A percentile compares a stretch with the other conserved stretches of the same genome.
phyloP scores from a whole-genome alignment of 2,797 vertebrate genomes.

The Sebastes cheni region DNA sequence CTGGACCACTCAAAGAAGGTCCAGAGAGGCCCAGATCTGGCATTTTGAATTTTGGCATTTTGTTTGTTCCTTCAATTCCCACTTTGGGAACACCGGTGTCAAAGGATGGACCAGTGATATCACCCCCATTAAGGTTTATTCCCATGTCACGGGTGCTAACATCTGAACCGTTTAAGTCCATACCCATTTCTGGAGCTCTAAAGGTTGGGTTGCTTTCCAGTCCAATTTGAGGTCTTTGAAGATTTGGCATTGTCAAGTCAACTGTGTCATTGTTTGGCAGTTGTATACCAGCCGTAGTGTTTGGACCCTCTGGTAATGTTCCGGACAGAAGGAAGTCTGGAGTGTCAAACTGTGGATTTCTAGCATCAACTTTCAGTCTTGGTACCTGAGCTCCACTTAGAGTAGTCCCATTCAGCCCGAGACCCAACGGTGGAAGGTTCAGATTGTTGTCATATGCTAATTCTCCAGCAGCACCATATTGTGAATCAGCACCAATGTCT shows the following conservation, averaged over 20 bases:
- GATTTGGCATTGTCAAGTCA: constrained; percentile 23
- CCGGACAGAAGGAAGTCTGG: constrained; percentile 16
- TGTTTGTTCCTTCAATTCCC: constrained; percentile 44
- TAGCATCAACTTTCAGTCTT: constrained; percentile 7
- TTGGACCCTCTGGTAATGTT: constrained; percentile 24
- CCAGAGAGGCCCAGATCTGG: constrained; percentile 51
- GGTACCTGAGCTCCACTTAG: constrained; percentile 16
- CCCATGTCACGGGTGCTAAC: constrained; percentile 18
- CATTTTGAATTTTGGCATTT: constrained; percentile 64
- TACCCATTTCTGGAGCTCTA: constrained; percentile 12
- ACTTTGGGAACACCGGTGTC: constrained; percentile 41
- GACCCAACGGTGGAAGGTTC: constrained; percentile 62
- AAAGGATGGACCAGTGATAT: constrained; percentile 36
- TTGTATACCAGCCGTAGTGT: not conserved
- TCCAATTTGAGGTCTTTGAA: constrained; percentile 32
- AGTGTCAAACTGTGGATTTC: constrained; percentile 11
- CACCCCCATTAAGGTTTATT: constrained; percentile 24
- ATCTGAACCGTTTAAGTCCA: constrained; percentile 22
- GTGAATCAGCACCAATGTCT: constrained; percentile 7
- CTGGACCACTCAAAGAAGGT: constrained; percentile 18
- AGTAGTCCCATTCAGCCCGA: constrained; percentile 22
- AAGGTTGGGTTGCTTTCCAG: constrained; percentile 21
- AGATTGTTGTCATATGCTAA: constrained; percentile 50
- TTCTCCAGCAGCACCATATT: constrained; percentile 15
- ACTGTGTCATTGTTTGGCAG: constrained; percentile 18